Conservation (phyloP, 2,113 vertebrate genomes). For the Cinclus cinclus region DNA sequence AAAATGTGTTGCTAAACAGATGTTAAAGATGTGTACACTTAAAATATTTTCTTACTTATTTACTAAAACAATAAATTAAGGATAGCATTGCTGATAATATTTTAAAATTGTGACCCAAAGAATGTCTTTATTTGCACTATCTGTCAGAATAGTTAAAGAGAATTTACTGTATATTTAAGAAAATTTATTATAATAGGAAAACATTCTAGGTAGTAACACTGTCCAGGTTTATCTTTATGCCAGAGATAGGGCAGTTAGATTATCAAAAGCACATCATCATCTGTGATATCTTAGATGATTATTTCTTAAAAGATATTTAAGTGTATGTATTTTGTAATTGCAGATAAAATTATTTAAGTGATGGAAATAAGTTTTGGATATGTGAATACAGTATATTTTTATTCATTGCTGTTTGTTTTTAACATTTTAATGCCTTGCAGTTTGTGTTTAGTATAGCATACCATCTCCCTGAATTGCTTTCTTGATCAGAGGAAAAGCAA, state of each 20-base stretch:
- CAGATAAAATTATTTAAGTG: constrained; percentile 65
- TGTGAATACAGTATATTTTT: constrained; percentile 53
- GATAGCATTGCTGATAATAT: constrained; percentile 16
- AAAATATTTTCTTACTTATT: constrained; percentile 70
- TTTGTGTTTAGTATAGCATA: constrained; percentile 33
- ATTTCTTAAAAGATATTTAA: constrained; percentile 69
- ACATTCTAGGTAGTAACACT: constrained; percentile 67
- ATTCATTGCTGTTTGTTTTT: constrained; percentile 46
- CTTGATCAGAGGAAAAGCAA: constrained; percentile 1
- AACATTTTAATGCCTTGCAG: constrained; percentile 37
- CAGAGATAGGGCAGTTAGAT: constrained; percentile 49
- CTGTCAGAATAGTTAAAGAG: constrained; percentile 66
- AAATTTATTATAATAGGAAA: constrained; percentile 56
- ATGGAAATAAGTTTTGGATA: constrained; percentile 47
- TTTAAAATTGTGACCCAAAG: constrained; percentile 78
- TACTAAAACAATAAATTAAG: constrained; percentile 57
- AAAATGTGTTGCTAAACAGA: constrained; percentile 20
- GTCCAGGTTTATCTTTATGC: constrained; percentile 36
- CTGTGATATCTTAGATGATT: constrained; percentile 28
- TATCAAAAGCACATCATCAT: constrained; percentile 44
- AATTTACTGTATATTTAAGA: constrained; percentile 74
- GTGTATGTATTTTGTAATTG: constrained; percentile 73
- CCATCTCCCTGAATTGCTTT: constrained; percentile 37
- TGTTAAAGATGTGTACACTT: constrained; percentile 56
- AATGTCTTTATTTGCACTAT: constrained; percentile 85